A percentile compares a stretch with the other conserved stretches of the same genome.
phyloP scores from a whole-genome alignment of 2,888 invertebrate species.

The Scaptomyza parva region DNA sequence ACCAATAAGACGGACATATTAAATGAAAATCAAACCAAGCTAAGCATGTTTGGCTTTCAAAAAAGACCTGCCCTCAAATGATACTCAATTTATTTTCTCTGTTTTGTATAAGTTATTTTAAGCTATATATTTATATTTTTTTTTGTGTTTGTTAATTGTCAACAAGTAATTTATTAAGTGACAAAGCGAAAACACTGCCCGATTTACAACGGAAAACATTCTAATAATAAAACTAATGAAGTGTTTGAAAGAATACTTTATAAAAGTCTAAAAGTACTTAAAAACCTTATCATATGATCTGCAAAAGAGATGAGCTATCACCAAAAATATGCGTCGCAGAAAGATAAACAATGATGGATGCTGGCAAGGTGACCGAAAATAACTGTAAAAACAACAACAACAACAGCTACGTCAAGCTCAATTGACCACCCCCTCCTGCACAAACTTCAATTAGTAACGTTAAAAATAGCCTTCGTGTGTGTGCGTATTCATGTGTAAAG shows the following conservation, averaged over 20 bases:
- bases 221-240: not conserved
- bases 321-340: slow-evolving; percentile 2
- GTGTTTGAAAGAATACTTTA: not conserved
- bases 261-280: not conserved
- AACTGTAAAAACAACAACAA: slow-evolving; percentile 1
- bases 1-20: slow-evolving; percentile 39
- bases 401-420: slow-evolving; percentile 50
- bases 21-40: slow-evolving; percentile 86
- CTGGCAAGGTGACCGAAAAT: slow-evolving; percentile 51
- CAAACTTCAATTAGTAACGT: slow-evolving; percentile 64
- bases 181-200: slow-evolving; percentile 20
- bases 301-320: not conserved
- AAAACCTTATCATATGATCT: slow-evolving; percentile 5
- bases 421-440: slow-evolving; percentile 37
- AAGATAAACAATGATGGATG: slow-evolving; percentile 55
- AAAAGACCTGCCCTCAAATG: slow-evolving; percentile 86
- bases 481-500: slow-evolving; percentile 16
- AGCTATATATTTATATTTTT: not conserved
- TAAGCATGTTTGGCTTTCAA: slow-evolving; percentile 89
- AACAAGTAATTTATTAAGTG: slow-evolving; percentile 39
- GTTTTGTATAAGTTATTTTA: not conserved
- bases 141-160: slow-evolving; percentile 24
- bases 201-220: slow-evolving; percentile 15
- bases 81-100: not conserved
- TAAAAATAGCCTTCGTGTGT: slow-evolving; percentile 37